Percentiles rank a stretch among this genome's conserved stretches.
Conservation (phyloP, 2,113 vertebrate genomes). For the Spea bombifrons region DNA sequence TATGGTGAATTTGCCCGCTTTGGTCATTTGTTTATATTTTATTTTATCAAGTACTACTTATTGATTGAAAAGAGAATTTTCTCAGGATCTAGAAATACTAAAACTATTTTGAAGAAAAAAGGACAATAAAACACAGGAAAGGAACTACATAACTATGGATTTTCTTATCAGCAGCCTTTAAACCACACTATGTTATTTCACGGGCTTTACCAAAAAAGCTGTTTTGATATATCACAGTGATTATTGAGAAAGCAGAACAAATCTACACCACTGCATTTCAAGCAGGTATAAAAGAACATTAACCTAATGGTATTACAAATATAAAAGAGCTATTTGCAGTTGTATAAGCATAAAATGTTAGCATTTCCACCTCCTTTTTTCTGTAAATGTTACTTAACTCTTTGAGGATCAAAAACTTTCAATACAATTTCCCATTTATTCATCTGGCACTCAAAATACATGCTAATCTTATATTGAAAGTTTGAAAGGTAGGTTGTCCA, state of each 20-base stretch:
- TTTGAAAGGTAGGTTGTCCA: no score
- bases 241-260: neutral
- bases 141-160: neutral
- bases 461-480: no score
- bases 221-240: constrained; percentile 8
- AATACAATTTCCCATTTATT: no score
- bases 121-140: neutral
- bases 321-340: no score
- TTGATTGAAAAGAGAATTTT: neutral
- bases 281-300: neutral
- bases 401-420: no score
- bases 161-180: constrained; percentile 6
- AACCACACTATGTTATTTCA: constrained; percentile 15
- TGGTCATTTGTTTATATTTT: neutral
- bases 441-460: no score
- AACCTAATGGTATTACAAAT: neutral
- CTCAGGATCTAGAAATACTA: neutral
- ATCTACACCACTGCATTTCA: neutral
- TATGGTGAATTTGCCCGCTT: no score
- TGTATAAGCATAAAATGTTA: no score
- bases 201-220: neutral
- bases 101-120: neutral
- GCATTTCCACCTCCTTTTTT: no score
- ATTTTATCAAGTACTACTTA: neutral
- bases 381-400: no score